Percentiles rank a stretch among this genome's conserved stretches.
phyloP scores from a whole-genome alignment of 2,113 vertebrate genomes.

The Tetrao urogallus region DNA sequence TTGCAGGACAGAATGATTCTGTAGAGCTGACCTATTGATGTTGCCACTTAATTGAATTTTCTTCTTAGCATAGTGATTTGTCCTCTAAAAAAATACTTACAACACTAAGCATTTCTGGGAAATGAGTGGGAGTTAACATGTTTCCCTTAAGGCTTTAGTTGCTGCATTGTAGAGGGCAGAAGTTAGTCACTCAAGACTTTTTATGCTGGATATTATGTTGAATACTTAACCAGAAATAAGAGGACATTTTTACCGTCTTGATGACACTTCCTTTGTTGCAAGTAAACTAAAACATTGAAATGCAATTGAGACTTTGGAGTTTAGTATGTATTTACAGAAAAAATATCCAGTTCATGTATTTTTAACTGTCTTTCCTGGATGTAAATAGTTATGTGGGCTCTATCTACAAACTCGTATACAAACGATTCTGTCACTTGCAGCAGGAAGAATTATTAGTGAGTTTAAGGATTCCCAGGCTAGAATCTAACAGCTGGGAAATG shows the following conservation, averaged over 20 bases:
- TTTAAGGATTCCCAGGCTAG: background rate
- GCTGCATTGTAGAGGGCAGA: background rate
- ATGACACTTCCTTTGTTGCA: background rate
- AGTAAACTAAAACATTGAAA: background rate
- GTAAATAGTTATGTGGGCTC: background rate
- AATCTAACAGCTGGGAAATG: background rate
- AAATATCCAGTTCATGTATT: background rate
- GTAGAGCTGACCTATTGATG: background rate
- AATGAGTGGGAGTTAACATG: background rate
- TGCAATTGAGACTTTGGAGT: background rate
- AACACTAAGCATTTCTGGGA: background rate
- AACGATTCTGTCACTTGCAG: background rate
- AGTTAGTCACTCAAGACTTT: background rate
- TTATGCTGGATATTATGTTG: background rate
- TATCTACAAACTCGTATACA: background rate
- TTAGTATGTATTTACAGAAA: background rate
- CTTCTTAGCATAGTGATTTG: background rate
- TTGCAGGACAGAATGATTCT: background rate
- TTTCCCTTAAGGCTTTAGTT: background rate
- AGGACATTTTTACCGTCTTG: background rate
- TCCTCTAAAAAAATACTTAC: conserved; percentile 14
- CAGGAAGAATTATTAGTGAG: background rate
- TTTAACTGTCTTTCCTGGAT: background rate
- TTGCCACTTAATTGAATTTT: conserved; percentile 15
- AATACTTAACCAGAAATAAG: background rate